Conservation (phyloP, 2,888 invertebrate genomes). For the Pyralis farinalis region DNA sequence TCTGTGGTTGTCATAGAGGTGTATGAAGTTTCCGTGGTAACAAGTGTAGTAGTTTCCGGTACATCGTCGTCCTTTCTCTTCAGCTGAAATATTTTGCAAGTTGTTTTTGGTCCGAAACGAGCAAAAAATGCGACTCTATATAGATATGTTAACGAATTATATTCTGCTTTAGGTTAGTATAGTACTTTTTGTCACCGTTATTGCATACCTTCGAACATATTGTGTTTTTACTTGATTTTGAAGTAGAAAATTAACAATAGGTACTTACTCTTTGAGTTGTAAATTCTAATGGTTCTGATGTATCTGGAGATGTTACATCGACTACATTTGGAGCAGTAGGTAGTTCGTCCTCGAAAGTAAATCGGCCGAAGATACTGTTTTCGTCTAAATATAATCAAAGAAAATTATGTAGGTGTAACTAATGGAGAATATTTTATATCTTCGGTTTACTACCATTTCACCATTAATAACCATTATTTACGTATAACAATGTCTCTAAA, state of each 20-base stretch:
- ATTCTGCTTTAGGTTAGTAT: too few relatives aligned
- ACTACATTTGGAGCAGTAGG: slow-evolving; percentile 30
- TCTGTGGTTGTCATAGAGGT: slow-evolving; percentile 61
- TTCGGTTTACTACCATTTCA: too few relatives aligned
- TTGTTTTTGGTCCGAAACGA: neutral
- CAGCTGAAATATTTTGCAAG: slow-evolving; percentile 27
- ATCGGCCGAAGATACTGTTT: slow-evolving; percentile 70
- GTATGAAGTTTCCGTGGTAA: slow-evolving; percentile 58
- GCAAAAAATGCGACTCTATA: too few relatives aligned
- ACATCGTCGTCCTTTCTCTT: slow-evolving; percentile 46
- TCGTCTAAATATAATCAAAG: too few relatives aligned
- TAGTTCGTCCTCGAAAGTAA: slow-evolving; percentile 46
- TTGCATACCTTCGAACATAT: too few relatives aligned
- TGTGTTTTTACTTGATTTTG: too few relatives aligned
- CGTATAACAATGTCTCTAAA: too few relatives aligned
- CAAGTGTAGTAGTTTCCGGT: slow-evolving; percentile 36
- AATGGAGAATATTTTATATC: too few relatives aligned
- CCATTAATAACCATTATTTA: slow-evolving; percentile 7
- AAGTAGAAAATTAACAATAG: neutral
- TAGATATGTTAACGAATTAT: too few relatives aligned
- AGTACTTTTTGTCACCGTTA: too few relatives aligned
- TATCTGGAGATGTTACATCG: slow-evolving; percentile 20
- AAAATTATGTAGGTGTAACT: too few relatives aligned
- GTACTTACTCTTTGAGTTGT: slow-evolving; percentile 49
- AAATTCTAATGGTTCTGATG: slow-evolving; percentile 28